Base-by-base conservation (phyloP, 2,113 vertebrate genomes). In the Muscicapa adusta region DNA sequence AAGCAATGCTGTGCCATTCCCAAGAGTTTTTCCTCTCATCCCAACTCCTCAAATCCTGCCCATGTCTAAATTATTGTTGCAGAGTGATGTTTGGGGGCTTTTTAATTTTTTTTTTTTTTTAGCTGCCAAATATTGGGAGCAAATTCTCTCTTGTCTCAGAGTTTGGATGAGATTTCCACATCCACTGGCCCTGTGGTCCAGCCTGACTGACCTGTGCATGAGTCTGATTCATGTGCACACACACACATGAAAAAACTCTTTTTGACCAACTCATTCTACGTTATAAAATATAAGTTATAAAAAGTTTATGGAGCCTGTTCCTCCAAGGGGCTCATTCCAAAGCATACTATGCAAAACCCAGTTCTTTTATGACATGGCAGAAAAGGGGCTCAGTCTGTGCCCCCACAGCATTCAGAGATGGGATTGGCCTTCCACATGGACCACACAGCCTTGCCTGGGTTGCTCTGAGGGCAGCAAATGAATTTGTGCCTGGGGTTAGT, bases 241-340 rank as follows among this genome's bases (percentile, higher is more conserved):
- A 63, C 60, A 65, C 60, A 40, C 11, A 26, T 3, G 20, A 12
- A 45, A 89, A 92, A 78, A 53, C 42, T 34, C 81, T 75, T 81
- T 68, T 83, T 72, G 67, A 89, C 96, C 94, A 96, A 87, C 93
- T 94, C 88, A 28, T 94, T 94, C 73, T 94, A 96, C 91, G 96
- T 95, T 97, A 93, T 97, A 97, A 97, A 97, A 96, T 90, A 93
- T 83, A 74, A 88, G 92, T 97, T 97, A 97, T 97, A 97, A 97
- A 97, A 96, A 75, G 76, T 97, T 97, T 97, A 97, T 88, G 84
- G 97, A 80, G 90, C 94, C 96, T 56, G 73, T 90, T 97, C 89
- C 96, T 97, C 76, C 36, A 31, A 96, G 87, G 95, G 94, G 86
- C 94, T 96, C 96, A 97, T 97, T 97, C 96, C 96, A 97, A 24